phyloP scores from a whole-genome alignment of 2,113 vertebrate species.

The Tachycineta bicolor region DNA sequence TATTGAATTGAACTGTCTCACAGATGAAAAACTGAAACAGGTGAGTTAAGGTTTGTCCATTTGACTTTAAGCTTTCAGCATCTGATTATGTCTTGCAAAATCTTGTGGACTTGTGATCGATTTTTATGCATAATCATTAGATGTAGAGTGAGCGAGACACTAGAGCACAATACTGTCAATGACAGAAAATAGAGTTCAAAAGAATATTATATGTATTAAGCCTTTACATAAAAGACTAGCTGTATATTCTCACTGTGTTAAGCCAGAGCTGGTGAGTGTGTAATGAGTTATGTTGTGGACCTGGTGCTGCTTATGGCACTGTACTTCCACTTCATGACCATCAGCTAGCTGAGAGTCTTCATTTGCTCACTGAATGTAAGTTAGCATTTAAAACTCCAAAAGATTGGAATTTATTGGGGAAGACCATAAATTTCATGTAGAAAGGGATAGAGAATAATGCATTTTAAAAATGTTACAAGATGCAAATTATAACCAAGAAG shows the following conservation, averaged over 20 bases:
- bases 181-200: neutral
- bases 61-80: neutral
- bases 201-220: neutral
- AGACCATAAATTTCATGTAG: neutral
- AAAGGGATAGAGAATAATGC: neutral
- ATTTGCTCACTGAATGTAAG: neutral
- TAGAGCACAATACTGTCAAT: neutral
- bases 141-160: neutral
- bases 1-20: slow-evolving; percentile 98
- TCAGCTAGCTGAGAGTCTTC: neutral
- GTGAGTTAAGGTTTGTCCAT: slow-evolving; percentile 69
- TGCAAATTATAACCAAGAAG: neutral
- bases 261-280: neutral
- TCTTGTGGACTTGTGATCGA: neutral
- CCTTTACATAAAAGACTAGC: neutral
- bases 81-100: neutral
- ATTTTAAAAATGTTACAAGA: neutral
- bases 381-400: neutral
- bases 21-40: slow-evolving; percentile 98
- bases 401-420: neutral
- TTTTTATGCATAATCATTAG: neutral
- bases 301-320: neutral
- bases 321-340: neutral
- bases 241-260: neutral
- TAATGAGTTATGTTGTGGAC: neutral